These are phyloP conservation scores for Hipparchia sbordonii DNA, from an alignment of 2,888 invertebrate species.

Conservation along the genomic window DNA sequence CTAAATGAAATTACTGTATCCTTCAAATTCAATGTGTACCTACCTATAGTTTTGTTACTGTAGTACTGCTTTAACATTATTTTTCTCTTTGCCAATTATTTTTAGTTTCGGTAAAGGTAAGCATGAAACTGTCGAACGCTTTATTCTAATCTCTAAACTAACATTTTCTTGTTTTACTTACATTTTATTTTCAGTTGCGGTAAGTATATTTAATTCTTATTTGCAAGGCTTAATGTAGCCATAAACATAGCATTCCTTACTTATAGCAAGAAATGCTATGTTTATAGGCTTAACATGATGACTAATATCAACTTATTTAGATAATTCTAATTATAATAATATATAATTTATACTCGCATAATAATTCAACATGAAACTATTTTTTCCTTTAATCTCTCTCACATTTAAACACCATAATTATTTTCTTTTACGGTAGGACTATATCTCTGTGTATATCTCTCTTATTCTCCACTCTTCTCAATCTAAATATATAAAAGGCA, in stretches of 20 bases:
- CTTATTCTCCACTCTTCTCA: too few relatives aligned
- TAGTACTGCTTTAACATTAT: constrained; percentile 7
- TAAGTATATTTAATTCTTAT: constrained; percentile 42
- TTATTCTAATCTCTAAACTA: constrained; percentile 18
- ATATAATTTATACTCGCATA: too few relatives aligned
- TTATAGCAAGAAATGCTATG: too few relatives aligned
- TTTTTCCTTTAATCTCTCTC: too few relatives aligned
- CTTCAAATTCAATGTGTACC: not conserved
- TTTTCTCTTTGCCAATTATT: constrained; percentile 5
- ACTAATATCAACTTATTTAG: not conserved
- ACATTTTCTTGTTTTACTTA: not conserved
- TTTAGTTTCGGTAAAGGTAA: constrained; percentile 45
- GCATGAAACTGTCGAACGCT: constrained; percentile 52
- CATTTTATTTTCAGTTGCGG: constrained; percentile 37
- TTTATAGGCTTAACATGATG: not conserved
- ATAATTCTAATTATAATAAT: too few relatives aligned
- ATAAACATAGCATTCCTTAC: too few relatives aligned
- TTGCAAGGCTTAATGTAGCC: not conserved
- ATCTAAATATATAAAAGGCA: too few relatives aligned
- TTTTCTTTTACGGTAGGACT: too few relatives aligned
- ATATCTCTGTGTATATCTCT: too few relatives aligned
- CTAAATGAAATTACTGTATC: not conserved
- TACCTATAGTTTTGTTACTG: not conserved
- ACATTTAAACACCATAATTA: too few relatives aligned
- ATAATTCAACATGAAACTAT: too few relatives aligned